A percentile compares a stretch with the other conserved stretches of the same genome.
Evolutionary conservation across 2,888 invertebrate genomes (phyloP).

Genomic region (Hyposoter didymator): DNA sequence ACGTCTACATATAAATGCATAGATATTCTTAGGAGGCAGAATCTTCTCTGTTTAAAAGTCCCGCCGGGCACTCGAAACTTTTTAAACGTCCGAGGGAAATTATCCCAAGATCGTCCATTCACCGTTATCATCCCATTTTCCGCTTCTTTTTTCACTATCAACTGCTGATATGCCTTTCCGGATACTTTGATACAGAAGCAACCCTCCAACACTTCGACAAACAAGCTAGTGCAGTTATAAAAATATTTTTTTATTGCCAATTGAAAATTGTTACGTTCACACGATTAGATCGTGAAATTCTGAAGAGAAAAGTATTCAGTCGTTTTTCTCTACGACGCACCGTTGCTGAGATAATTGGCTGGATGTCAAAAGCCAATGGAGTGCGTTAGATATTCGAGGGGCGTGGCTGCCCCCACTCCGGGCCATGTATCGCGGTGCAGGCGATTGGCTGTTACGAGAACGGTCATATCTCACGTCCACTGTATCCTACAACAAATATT

Average conservation of each 20-base stretch:
- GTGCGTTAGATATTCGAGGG: neutral
- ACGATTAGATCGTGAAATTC: constrained; percentile 1
- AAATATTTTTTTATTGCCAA: neutral
- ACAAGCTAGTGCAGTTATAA: neutral
- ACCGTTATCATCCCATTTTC: constrained; percentile 39
- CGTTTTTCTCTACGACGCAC: neutral
- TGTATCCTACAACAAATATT: neutral
- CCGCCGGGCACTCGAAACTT: constrained; percentile 69
- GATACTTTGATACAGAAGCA: constrained; percentile 72
- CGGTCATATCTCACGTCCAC: neutral
- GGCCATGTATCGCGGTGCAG: too few species aligned
- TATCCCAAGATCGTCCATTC: constrained; percentile 57
- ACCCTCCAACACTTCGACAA: constrained; percentile 56
- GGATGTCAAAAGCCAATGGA: neutral
- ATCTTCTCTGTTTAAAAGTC: constrained; percentile 61
- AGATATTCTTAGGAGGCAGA: neutral
- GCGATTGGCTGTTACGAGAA: neutral
- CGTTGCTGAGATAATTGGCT: neutral
- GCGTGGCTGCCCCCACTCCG: neutral
- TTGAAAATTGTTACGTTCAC: neutral
- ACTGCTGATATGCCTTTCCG: constrained; percentile 39
- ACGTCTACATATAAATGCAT: neutral
- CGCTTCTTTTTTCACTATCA: constrained; percentile 10
- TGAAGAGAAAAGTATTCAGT: neutral
- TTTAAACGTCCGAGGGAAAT: constrained; percentile 70